phyloP scores from a whole-genome alignment of 2,888 invertebrate genomes.

The Torymus tubicola region DNA sequence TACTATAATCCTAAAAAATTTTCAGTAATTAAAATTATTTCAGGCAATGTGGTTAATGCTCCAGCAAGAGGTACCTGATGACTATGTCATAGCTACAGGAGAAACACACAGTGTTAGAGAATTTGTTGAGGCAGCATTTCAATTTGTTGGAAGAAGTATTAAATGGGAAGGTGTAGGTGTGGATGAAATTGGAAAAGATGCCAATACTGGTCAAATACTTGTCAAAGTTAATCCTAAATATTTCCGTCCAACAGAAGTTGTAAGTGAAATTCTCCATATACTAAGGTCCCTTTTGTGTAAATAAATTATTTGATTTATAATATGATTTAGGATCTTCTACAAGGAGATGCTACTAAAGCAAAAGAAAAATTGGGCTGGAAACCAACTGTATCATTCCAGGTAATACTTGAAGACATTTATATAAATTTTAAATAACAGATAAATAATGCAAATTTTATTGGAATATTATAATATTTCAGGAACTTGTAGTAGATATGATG shows the following conservation, averaged over 20 bases:
- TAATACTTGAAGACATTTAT: constrained; percentile 62
- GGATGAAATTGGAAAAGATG: constrained; percentile 87
- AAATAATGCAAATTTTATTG: neutral
- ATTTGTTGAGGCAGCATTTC: constrained; percentile 95
- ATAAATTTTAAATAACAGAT: neutral
- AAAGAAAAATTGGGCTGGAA: constrained; percentile 91
- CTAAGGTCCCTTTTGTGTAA: too few relatives aligned
- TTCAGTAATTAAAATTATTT: constrained; percentile 22
- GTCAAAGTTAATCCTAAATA: constrained; percentile 95
- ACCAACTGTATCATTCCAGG: constrained; percentile 87
- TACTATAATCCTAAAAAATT: too few relatives aligned
- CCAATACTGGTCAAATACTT: constrained; percentile 84
- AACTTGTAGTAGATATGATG: constrained; percentile 97
- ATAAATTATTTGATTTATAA: too few relatives aligned
- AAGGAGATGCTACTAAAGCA: constrained; percentile 97
- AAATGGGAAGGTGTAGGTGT: constrained; percentile 92
- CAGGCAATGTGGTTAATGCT: constrained; percentile 99
- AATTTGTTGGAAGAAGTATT: constrained; percentile 87
- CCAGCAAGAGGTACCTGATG: constrained; percentile 93
- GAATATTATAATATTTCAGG: constrained; percentile 72
- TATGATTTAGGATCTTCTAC: constrained; percentile 84
- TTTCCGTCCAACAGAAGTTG: constrained; percentile 98
- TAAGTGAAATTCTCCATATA: constrained; percentile 75
- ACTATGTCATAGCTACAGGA: constrained; percentile 98
- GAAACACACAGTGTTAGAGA: constrained; percentile 96